Percentiles rank a stretch among this genome's conserved stretches.
Conservation (phyloP, 2,113 vertebrate species). For the Nematolebias whitei region DNA sequence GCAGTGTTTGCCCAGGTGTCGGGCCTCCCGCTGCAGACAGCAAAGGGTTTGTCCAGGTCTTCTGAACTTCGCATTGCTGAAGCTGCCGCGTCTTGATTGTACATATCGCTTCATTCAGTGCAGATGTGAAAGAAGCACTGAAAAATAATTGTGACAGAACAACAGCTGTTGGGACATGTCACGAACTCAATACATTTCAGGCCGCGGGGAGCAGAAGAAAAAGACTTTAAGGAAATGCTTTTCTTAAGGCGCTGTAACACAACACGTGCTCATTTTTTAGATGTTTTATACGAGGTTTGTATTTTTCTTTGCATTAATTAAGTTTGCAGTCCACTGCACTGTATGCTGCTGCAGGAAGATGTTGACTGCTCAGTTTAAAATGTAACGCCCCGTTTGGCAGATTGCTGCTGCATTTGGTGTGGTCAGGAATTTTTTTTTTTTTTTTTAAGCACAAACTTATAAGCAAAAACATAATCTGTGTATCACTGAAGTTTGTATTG, state of each 20-base stretch:
- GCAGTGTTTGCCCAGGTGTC: constrained; percentile 88
- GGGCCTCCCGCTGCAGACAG: constrained; percentile 80
- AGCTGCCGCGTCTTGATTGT: constrained; percentile 73
- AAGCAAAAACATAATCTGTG: constrained; percentile 51
- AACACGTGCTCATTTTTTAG: neutral
- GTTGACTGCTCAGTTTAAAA: constrained; percentile 66
- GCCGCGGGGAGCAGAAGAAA: constrained; percentile 30
- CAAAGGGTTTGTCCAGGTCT: constrained; percentile 75
- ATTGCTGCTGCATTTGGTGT: constrained; percentile 50
- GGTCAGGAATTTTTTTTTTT: constrained; percentile 49
- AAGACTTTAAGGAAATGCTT: constrained; percentile 40
- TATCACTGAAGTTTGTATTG: constrained; percentile 61
- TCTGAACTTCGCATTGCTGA: constrained; percentile 67
- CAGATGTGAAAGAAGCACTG: constrained; percentile 64
- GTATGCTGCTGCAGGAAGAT: constrained; percentile 56
- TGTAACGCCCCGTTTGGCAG: constrained; percentile 55
- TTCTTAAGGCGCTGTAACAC: constrained; percentile 41
- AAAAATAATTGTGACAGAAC: constrained; percentile 74
- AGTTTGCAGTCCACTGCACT: constrained; percentile 32
- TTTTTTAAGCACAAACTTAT: constrained; percentile 56
- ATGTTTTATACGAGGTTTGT: constrained; percentile 37
- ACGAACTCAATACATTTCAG: constrained; percentile 45
- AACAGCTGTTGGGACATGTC: constrained; percentile 63
- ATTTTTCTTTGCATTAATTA: constrained; percentile 47
- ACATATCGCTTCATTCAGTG: constrained; percentile 72